Base-by-base conservation (phyloP, 2,113 vertebrate species). In the Aplodontia rufa region DNA sequence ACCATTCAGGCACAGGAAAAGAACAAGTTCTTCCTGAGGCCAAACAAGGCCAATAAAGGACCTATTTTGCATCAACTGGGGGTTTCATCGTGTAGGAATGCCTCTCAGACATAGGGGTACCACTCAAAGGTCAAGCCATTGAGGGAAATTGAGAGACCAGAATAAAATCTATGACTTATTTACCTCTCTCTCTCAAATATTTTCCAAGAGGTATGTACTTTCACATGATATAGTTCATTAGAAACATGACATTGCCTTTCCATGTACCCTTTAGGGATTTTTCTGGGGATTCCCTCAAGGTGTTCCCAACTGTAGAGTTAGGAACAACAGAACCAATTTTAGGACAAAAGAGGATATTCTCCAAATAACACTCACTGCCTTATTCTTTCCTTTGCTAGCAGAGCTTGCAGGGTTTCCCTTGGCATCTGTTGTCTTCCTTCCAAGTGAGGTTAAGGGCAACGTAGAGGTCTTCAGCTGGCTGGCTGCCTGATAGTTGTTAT, bases 311-410 rank as follows among this genome's bases (percentile, higher is more conserved):
- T 72, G 80, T 7, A 76, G 47, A 11, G 9, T 47, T 75, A 89
- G 60, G 47, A 89, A 82, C 8, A 51, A 58, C 24, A 74, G 2
- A 12, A 62, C 58, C 20, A 60, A 69, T 69, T 76, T 40, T 68
- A 80, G 78, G 37, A 12, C 12, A 86, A 6, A 58, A 62, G 84
- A 92, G 96, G 91, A 85, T 13, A 86, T 74, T 97, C n/a, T 83
- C 89, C 98, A 99, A 83, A 98, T 92, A 60, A 96, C 98, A 98
- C 99, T 99, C 97, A 99, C 98, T 97, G 97, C 98, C 97, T 99
- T 99, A 95, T 97, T 99, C 98, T 99, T 99, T 97, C 98, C 98
- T 98, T 99, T 99, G 96, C 97, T 96, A 42, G 98, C 97, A 62
- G 98, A 97, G 90, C 97, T 98, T 81, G 81, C 35, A 32, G 98